phyloP scores from a whole-genome alignment of 2,797 vertebrate genomes.

The Mormyrops attenuatus region DNA sequence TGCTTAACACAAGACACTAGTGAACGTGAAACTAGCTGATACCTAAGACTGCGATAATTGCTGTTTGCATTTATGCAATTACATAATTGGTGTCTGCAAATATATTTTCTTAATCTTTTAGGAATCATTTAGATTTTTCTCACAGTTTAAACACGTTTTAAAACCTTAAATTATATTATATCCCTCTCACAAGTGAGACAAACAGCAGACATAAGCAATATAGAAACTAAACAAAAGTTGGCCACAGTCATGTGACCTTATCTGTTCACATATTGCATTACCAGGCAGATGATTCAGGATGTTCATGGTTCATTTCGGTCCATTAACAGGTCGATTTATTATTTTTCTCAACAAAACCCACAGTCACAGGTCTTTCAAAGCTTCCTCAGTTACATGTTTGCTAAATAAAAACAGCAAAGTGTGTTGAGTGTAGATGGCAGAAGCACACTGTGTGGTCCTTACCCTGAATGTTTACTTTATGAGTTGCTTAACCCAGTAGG shows the following conservation, averaged over 20 bases:
- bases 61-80: neutral
- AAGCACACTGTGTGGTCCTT: slow-evolving; percentile 5
- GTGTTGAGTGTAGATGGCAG: neutral
- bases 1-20: neutral
- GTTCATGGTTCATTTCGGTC: neutral
- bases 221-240: neutral
- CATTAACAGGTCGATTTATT: neutral
- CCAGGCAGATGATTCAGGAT: neutral
- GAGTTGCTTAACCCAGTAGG: neutral
- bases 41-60: neutral
- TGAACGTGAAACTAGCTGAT: neutral
- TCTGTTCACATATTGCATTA: neutral
- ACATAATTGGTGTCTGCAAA: slow-evolving; percentile 8
- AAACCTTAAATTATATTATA: neutral
- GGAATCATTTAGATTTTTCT: neutral
- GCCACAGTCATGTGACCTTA: neutral
- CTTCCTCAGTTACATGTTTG: neutral
- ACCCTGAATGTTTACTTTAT: neutral
- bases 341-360: neutral
- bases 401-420: neutral
- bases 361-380: neutral
- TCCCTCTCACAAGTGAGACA: neutral
- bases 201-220: neutral
- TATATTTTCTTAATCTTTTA: neutral
- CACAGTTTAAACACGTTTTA: neutral